Percentiles rank a stretch among this genome's conserved stretches.
These are phyloP conservation scores for Acanthopleura granulata DNA, from an alignment of 2,888 invertebrate species.

Conservation along the genomic window DNA sequence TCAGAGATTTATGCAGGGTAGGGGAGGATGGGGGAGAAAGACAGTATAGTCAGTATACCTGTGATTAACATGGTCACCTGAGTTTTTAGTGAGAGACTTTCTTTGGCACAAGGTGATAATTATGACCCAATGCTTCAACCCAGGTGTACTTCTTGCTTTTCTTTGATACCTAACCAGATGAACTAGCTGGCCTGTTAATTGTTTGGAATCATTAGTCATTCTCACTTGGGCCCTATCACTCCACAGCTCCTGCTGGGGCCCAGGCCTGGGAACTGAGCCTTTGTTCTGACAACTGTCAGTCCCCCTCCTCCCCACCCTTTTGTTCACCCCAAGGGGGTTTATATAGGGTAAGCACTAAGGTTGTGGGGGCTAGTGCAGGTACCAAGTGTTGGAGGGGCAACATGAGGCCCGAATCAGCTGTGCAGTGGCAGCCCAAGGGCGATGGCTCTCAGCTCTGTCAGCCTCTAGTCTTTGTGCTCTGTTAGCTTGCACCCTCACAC, in stretches of 20 bases:
- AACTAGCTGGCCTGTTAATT: conserved; percentile 1
- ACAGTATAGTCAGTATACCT: no score
- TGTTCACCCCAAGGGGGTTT: conserved; percentile 9
- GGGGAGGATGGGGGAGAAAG: no score
- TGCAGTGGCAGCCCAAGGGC: neutral
- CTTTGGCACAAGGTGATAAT: no score
- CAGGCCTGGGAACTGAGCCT: conserved; percentile 6
- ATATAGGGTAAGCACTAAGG: neutral
- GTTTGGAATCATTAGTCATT: conserved; percentile 15
- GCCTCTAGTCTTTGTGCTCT: neutral
- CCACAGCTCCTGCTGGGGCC: neutral
- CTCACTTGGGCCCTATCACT: neutral
- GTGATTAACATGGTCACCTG: no score
- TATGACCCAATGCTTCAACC: no score
- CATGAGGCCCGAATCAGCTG: neutral
- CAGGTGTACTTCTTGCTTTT: no score
- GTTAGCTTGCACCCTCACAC: neutral
- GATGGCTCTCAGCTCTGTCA: neutral
- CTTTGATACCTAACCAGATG: no score
- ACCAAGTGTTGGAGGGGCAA: neutral
- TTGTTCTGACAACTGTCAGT: conserved; percentile 7
- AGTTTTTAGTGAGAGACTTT: no score
- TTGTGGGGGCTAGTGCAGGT: neutral
- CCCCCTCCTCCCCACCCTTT: no score
- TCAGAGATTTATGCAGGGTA: no score